Base-by-base conservation (phyloP, 2,888 invertebrate genomes). In the Trachelus stipa region DNA sequence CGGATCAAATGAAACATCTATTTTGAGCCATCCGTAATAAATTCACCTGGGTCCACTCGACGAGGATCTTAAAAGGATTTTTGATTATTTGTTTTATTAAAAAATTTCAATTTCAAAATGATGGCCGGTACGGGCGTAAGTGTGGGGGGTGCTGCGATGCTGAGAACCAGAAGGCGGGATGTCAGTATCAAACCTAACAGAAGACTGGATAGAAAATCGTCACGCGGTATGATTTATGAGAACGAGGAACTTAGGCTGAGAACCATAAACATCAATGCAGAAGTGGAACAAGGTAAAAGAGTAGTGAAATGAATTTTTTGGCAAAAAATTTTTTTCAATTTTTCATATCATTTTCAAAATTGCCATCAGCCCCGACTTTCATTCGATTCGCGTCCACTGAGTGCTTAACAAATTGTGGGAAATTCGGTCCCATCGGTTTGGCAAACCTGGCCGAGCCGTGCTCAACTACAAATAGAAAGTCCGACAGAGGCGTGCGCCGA, bases 161-260 rank as follows among this genome's bases (percentile, higher is more conserved):
- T 97, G 93, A 95, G 97, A 90, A 95, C 97, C 91, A 94, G 97
- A 87, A 94, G 97, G 89, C 95, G 96, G 87, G 97, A 97, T 93
- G 95, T 96, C 93, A 97, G 97, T 93, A 94, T 96, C 93, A 97
- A 97, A 91, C 97, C 97, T 84, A 97, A 97, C 92, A 94, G 97
- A 90, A 96, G 96, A 92, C 95, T 97, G 93, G 97, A 98, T 93
- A 94, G 97, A 89, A 97, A 97, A 92, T 97, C 97, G 77, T 97
- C 97, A 83, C 95, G 97, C 91, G 97, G 97, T 83, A 97, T 97
- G 97, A 95, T 97, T 86, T 97, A 96, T 93, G 98, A 98, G 93
- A 98, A 98, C 93, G 98, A 98, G 90, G 98, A 97, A 92, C 93
- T 98, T 76, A 93, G 98, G 84, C 92, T 97, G 90, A 94, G 97